Base-by-base conservation (phyloP, 2,113 vertebrate species). In the Tragelaphus imberbis region DNA sequence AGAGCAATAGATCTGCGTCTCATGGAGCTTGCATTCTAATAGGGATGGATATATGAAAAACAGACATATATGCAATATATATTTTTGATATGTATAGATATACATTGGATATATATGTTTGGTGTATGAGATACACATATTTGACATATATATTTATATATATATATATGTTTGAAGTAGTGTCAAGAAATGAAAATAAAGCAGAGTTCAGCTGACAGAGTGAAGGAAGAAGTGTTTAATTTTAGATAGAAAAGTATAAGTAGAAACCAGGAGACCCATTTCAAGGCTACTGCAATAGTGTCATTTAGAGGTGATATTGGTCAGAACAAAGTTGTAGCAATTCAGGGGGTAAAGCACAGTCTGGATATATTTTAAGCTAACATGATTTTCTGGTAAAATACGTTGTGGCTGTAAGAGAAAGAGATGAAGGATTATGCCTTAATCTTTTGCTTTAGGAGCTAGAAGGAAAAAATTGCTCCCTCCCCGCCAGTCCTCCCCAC, bases 291-390 rank as follows among this genome's bases (percentile, higher is more conserved):
- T 33, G 13, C 9, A 49, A 33, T 8, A 21, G 21, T 65, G n/a
- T 96, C 59, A 40, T 65, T 93, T 77, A 86, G 77, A 88, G 33
- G 33, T 84, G 86, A 68, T 19, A 44, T 5, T 96, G 94, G 10
- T 40, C 19, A 77, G 33, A 33, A 79, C 7, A 23, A 84, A 65
- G 12, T 27, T 53, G 15, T 61, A 53, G 15, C 27, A 65, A 16
- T 68, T 84, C 28, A 51, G 28, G 10, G 63, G 10, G 3, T 84
- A 61, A 94, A 56, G 95, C 92, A 61, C 10, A 33, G 47, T 16
- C 33, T 77, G 23, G 21, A 9, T 94, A 33, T 40, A 44, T 87
- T 89, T 51, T 55, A 49, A 93, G 9, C 11, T 85, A 75, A 88
- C 1, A 25, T 30, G 25, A 81, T 55, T 96, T 88, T 95, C n/a